Conservation (phyloP, 2,113 vertebrate species). For the Oreotragus oreotragus region DNA sequence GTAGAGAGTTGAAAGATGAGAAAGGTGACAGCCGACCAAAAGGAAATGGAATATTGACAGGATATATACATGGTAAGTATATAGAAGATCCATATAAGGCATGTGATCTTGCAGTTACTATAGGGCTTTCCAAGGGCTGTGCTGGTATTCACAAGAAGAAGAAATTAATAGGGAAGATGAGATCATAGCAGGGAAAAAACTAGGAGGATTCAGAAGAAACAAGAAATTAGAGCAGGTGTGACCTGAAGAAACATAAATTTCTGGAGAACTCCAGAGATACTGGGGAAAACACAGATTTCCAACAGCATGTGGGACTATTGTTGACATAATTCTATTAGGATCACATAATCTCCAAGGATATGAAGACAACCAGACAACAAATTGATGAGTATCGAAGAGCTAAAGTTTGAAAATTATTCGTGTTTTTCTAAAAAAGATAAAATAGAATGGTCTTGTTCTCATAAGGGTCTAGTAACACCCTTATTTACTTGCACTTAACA, state of each 20-base stretch:
- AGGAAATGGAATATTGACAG: not conserved
- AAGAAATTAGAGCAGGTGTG: not conserved
- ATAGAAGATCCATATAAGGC: not conserved
- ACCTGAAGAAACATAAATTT: not conserved
- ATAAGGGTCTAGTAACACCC: not conserved
- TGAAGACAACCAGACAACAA: not conserved
- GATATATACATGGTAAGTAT: not conserved
- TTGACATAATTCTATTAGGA: not conserved
- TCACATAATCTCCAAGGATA: not conserved
- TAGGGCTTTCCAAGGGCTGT: not conserved
- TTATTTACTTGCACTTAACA: not conserved
- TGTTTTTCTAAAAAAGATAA: not conserved
- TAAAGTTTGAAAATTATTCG: not conserved
- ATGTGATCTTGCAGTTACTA: not conserved
- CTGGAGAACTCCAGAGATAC: not conserved
- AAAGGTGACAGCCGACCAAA: not conserved
- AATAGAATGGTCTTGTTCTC: not conserved
- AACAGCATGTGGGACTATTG: not conserved
- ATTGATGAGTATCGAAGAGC: not conserved
- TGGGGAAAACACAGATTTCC: not conserved
- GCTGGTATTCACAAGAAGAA: not conserved
- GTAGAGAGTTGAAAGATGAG: not conserved
- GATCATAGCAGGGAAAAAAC: not conserved
- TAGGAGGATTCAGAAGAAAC: not conserved
- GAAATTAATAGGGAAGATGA: not conserved